These are phyloP conservation scores for Diploscapter pachys DNA, from an alignment of 1,140 invertebrate genomes.

Conservation along the genomic window DNA sequence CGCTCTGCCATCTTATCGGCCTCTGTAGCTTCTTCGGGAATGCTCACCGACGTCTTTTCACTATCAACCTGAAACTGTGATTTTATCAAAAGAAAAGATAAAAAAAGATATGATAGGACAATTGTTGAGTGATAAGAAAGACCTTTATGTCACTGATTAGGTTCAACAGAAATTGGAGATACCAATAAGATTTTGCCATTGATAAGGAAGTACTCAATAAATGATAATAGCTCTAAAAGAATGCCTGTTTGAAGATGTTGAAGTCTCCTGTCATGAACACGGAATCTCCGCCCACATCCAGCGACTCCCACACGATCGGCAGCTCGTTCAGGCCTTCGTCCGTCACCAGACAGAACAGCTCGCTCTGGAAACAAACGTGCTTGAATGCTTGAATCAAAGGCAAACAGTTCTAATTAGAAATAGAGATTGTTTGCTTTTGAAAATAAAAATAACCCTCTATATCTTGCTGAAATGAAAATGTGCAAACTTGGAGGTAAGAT, in stretches of 20 bases:
- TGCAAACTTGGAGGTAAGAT: not conserved
- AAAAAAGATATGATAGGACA: slow-evolving; percentile 3
- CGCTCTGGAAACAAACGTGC: not conserved
- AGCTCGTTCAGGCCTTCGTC: slow-evolving; percentile 4
- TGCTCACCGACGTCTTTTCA: too few relatives aligned
- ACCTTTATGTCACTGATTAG: too few relatives aligned
- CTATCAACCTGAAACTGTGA: too few relatives aligned
- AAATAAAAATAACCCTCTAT: not conserved
- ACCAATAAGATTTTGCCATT: too few relatives aligned
- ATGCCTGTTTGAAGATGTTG: slow-evolving; percentile 11
- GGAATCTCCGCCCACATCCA: slow-evolving; percentile 5
- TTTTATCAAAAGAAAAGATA: too few relatives aligned
- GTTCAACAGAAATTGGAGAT: too few relatives aligned
- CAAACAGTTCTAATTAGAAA: not conserved
- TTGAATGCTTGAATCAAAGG: too few relatives aligned
- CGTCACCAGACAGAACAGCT: slow-evolving; percentile 13
- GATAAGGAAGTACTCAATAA: too few relatives aligned
- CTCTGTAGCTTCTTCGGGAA: too few relatives aligned
- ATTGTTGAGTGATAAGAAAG: not conserved
- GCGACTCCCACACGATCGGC: slow-evolving; percentile 7
- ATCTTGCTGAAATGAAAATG: not conserved
- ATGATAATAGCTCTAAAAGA: not conserved
- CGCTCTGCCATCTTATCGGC: too few relatives aligned
- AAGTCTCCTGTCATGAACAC: slow-evolving; percentile 12
- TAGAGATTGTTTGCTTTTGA: not conserved